Evolutionary conservation across 2,888 invertebrate genomes (phyloP).

Genomic region (Drosophila pseudotalamancana): DNA sequence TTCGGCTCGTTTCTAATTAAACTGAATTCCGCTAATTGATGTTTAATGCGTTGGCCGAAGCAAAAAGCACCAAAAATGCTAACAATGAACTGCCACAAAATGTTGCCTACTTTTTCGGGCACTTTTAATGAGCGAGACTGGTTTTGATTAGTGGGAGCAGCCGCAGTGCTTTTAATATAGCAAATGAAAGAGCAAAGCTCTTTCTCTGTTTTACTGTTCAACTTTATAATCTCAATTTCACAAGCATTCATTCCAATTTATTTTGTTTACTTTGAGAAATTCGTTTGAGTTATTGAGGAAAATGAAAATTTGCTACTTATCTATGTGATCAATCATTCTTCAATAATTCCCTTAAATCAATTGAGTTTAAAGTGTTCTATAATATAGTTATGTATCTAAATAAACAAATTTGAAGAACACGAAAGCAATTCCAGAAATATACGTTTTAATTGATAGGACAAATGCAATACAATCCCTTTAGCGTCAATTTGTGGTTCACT

Average conservation of each 20-base stretch:
- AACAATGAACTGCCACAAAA: conserved; percentile 20
- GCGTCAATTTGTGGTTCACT: conserved; percentile 4
- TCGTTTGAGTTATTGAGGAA: no score
- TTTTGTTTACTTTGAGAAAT: no score
- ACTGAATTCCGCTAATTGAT: conserved; percentile 42
- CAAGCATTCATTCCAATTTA: no score
- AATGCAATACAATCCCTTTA: conserved; percentile 57
- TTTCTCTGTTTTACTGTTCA: no score
- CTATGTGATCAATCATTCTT: no score
- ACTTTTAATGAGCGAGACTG: not conserved
- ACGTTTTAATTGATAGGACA: conserved; percentile 22
- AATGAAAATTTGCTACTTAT: no score
- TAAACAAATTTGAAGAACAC: conserved; percentile 3
- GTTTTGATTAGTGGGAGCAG: not conserved
- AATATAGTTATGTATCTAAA: not conserved
- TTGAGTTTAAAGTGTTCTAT: no score
- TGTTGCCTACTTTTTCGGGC: conserved; percentile 23
- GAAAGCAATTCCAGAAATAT: conserved; percentile 14
- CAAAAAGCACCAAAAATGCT: conserved; percentile 14
- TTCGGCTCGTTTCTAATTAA: conserved; percentile 56
- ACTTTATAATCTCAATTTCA: no score
- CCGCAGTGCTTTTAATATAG: no score
- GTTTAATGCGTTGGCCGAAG: conserved; percentile 18
- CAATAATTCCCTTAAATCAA: no score
- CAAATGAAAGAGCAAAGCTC: no score